Conservation (phyloP, 2,113 vertebrate genomes). For the Empidonax alnorum region DNA sequence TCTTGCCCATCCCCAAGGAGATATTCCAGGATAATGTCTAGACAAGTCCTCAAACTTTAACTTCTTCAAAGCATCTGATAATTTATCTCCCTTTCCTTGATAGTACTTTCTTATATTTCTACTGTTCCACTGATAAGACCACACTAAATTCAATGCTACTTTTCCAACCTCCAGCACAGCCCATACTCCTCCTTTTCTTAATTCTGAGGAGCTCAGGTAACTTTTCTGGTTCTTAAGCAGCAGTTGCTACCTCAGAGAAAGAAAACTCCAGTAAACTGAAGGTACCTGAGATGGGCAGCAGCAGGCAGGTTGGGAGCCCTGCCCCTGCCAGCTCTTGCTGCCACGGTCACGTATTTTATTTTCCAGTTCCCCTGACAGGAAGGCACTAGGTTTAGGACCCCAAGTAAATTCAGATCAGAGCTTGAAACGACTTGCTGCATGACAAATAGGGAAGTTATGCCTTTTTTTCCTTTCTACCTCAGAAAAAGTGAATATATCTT, state of each 20-base stretch:
- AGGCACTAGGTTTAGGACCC: background rate
- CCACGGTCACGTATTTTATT: background rate
- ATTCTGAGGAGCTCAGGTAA: background rate
- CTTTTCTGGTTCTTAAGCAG: background rate
- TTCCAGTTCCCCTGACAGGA: background rate
- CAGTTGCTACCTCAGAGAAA: background rate
- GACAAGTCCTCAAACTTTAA: background rate
- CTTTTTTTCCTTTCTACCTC: background rate
- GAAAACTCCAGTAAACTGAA: rapidly evolving
- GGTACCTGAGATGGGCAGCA: background rate
- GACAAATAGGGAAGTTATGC: background rate
- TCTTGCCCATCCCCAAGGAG: background rate
- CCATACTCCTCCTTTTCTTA: background rate
- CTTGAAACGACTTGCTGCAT: background rate
- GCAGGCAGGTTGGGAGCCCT: background rate
- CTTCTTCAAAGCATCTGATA: background rate
- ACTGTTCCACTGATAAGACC: background rate
- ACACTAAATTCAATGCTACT: background rate
- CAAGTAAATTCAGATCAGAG: background rate
- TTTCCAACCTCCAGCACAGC: background rate
- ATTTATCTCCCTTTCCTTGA: background rate
- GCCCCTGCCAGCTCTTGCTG: background rate
- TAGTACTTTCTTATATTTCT: background rate
- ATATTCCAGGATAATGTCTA: background rate
- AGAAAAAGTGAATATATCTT: background rate